Percentiles rank a stretch among this genome's conserved stretches.
Evolutionary conservation across 2,888 invertebrate species (phyloP).

Genomic region (Agrilus biguttatus): DNA sequence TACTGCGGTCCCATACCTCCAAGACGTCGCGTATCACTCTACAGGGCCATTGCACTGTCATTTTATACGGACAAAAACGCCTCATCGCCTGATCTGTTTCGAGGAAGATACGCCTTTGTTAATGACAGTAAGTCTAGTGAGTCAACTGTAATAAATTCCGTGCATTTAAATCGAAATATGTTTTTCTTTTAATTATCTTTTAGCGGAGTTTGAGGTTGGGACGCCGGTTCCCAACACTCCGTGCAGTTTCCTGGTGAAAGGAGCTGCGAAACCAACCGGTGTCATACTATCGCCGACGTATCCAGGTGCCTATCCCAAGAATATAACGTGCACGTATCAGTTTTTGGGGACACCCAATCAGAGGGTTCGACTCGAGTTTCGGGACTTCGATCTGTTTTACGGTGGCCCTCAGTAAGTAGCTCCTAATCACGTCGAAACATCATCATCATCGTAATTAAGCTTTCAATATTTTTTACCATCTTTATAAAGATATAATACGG

Average conservation of each 20-base stretch:
- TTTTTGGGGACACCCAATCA: conserved; percentile 83
- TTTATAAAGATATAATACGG: too few species aligned
- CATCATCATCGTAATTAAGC: too few species aligned
- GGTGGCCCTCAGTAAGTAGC: conserved; percentile 92
- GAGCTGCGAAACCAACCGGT: conserved; percentile 58
- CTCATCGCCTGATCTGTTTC: conserved; percentile 69
- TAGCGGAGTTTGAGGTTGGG: conserved; percentile 88
- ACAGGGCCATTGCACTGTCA: conserved; percentile 82
- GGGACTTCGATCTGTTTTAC: conserved; percentile 96
- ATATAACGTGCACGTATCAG: conserved; percentile 83
- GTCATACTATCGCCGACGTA: conserved; percentile 93
- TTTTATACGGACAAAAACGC: conserved; percentile 86
- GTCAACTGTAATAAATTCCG: conserved; percentile 3
- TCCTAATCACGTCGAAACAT: background rate
- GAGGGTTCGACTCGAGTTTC: conserved; percentile 86
- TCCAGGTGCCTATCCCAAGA: conserved; percentile 97
- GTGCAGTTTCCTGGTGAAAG: conserved; percentile 79
- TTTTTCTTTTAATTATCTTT: background rate
- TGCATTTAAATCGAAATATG: background rate
- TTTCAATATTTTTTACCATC: too few species aligned
- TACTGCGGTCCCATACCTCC: conserved; percentile 92
- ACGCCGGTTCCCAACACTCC: conserved; percentile 72
- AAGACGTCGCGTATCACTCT: conserved; percentile 77
- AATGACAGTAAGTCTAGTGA: conserved; percentile 68
- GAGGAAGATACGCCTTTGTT: conserved; percentile 81